These are phyloP conservation scores for Papilio polyxenes DNA, from an alignment of 1,140 invertebrate genomes.

Conservation along the genomic window DNA sequence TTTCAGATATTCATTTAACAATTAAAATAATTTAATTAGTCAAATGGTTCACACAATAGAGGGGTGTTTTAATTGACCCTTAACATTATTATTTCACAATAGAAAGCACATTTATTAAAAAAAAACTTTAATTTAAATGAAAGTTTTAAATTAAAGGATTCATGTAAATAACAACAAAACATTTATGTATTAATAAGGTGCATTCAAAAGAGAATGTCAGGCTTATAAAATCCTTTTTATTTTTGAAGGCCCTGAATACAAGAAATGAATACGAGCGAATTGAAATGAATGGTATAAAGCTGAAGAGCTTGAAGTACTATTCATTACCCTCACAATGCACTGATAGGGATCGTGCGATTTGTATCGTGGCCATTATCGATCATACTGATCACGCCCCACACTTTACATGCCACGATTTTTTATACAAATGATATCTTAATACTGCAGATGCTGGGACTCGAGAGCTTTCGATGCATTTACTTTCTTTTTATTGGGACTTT, in stretches of 20 bases:
- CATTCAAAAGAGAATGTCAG: not conserved
- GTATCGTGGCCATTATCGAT: slow-evolving; percentile 44
- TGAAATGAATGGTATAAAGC: slow-evolving; percentile 34
- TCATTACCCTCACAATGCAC: slow-evolving; percentile 44
- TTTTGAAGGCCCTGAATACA: slow-evolving; percentile 43
- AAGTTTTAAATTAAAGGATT: not conserved
- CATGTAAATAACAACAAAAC: not conserved
- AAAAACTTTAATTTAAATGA: too few species aligned
- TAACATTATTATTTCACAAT: not conserved
- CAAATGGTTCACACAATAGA: not conserved
- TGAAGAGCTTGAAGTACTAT: slow-evolving; percentile 37
- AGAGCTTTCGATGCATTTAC: not conserved
- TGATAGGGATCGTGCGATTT: slow-evolving; percentile 45
- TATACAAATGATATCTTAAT: slow-evolving; percentile 35
- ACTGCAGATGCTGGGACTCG: slow-evolving; percentile 2
- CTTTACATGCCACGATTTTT: slow-evolving; percentile 33
- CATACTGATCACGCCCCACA: slow-evolving; percentile 41
- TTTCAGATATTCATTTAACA: too few species aligned
- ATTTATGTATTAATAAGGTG: not conserved
- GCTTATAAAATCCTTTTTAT: slow-evolving; percentile 29
- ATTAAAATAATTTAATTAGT: not conserved
- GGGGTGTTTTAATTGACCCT: not conserved
- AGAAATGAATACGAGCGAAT: slow-evolving; percentile 41
- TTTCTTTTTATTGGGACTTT: not conserved
- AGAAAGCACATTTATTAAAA: too few species aligned